Base-by-base conservation (phyloP, 92 coral and sea anemone genomes). In the Pocillopora meandrina region DNA sequence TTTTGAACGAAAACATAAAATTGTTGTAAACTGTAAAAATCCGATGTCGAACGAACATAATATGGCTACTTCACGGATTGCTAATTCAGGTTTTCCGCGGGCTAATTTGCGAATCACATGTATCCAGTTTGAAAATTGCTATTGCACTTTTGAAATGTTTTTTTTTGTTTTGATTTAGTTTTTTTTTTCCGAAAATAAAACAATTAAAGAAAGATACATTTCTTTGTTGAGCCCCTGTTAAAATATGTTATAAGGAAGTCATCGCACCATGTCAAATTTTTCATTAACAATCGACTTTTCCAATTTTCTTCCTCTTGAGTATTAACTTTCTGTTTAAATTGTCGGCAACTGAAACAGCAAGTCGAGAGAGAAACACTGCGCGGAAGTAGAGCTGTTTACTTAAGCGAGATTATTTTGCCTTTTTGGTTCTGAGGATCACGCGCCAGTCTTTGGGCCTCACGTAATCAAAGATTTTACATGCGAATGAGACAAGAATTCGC, bases 291-390 rank as follows among this genome's bases (percentile, higher is more conserved):
- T 12, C 18, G 62, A 59, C 16, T 59, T 59, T 59, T 10, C 0
- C 16, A 59, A 7, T 59, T 69, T 69, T n/a, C 1, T 69, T 17
- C 52, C 52, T 42, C 52, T 42, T 42, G 52, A 42, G 52, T 6
- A 69, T 69, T 69, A 69, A 69, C 74, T 69, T 69, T 69, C 55
- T 69, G 52, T 35, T 34, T 69, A 55, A 15, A 69, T 12, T 33
- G 56, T 68, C 74, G 74, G 56, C 56, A 34, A 33, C 14, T 31
- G 31, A 69, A 69, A 16, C 56, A 35, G 52, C 72, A 68, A 69
- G 14, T 69, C 31, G 17, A 12, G 33, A 23, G 31, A 17, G 33
- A 68, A 26, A 19, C 52, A 15, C 13, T 14, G 9, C n/a, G 74
- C 21, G 47, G 74, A 16, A 70, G 14, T 7, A 35, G 33, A 70